Percentiles rank a stretch among this genome's conserved stretches.
These are phyloP conservation scores for Chloroclysta siterata DNA, from an alignment of 2,888 invertebrate species.

Conservation along the genomic window DNA sequence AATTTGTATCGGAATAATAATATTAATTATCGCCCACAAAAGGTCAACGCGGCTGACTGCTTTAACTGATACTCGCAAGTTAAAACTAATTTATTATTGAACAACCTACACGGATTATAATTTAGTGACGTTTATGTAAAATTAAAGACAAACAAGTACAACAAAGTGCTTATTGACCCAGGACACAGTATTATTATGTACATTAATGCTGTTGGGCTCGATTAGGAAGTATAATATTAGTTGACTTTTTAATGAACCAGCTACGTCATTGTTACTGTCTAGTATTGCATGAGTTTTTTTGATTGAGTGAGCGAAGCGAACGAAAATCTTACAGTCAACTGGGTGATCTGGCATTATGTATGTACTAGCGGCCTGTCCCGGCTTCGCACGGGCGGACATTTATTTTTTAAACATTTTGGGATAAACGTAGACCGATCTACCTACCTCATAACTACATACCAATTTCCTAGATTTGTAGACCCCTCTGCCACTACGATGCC, in stretches of 20 bases:
- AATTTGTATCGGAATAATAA: conserved; percentile 59
- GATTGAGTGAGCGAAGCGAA: too few species aligned
- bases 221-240: conserved; percentile 7
- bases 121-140: not conserved
- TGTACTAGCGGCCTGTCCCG: too few species aligned
- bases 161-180: conserved; percentile 18
- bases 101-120: not conserved
- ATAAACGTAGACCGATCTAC: too few species aligned
- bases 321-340: too few species aligned
- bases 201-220: not conserved
- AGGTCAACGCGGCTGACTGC: conserved; percentile 46
- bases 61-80: conserved; percentile 1
- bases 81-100: conserved; percentile 3
- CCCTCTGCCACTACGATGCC: too few species aligned
- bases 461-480: too few species aligned
- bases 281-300: too few species aligned
- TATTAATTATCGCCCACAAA: conserved; percentile 57
- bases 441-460: too few species aligned
- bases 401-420: too few species aligned
- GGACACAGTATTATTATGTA: conserved; percentile 11
- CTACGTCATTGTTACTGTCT: too few species aligned
- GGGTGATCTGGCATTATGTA: too few species aligned
- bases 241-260: not conserved
- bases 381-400: too few species aligned
- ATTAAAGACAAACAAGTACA: conserved; percentile 1